Evolutionary conservation across 1,140 invertebrate genomes (phyloP).

Genomic region (Papilio dardanus): DNA sequence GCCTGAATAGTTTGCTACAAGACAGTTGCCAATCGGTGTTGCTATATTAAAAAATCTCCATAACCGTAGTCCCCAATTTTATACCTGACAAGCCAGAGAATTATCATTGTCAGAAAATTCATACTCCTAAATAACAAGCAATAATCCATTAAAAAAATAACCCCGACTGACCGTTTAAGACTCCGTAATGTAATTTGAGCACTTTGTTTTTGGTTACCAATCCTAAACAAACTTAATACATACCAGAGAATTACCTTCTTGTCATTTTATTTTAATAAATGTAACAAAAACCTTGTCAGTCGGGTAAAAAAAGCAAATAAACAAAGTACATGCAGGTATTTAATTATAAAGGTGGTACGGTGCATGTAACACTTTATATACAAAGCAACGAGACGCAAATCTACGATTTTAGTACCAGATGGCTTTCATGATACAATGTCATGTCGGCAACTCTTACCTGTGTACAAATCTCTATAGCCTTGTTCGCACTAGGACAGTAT

Average conservation of each 20-base stretch:
- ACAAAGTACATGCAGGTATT: constrained; percentile 41
- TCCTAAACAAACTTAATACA: too few species aligned
- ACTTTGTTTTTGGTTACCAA: too few species aligned
- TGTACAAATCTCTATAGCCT: too few species aligned
- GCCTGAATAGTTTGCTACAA: constrained; percentile 2
- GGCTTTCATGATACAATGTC: too few species aligned
- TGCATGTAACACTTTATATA: too few species aligned
- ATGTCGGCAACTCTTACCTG: too few species aligned
- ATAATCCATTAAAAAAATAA: constrained; percentile 4
- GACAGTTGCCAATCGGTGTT: constrained; percentile 3
- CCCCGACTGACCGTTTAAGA: neutral
- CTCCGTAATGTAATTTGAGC: too few species aligned
- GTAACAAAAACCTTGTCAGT: neutral
- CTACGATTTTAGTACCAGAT: too few species aligned
- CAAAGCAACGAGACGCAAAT: too few species aligned
- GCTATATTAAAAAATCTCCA: neutral
- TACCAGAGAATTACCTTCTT: neutral
- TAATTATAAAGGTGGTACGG: constrained; percentile 38
- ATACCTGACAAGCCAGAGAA: constrained; percentile 28
- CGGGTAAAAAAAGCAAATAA: constrained; percentile 33
- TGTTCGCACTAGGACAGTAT: too few species aligned
- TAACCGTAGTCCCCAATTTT: neutral
- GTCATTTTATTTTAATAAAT: too few species aligned
- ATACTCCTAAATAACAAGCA: constrained; percentile 33
- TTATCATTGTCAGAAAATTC: constrained; percentile 2